Conservation (phyloP, 2,797 vertebrate species). For the Anguilla pacifica region DNA sequence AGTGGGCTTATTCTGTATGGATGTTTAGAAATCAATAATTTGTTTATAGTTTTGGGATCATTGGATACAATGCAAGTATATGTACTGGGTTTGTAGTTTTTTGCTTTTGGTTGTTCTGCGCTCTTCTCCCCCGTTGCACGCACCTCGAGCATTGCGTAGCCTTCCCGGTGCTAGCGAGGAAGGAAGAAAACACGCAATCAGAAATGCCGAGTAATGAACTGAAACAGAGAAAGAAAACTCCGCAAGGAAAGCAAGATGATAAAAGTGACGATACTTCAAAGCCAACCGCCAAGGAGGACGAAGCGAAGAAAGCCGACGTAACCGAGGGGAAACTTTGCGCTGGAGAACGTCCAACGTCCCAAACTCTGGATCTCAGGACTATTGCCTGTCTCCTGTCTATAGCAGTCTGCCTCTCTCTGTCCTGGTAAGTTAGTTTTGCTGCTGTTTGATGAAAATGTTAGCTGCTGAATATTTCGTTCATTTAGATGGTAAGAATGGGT, state of each 20-base stretch:
- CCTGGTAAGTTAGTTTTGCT: slow-evolving; percentile 60
- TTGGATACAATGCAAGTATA: neutral
- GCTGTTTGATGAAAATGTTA: neutral
- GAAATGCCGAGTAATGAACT: slow-evolving; percentile 68
- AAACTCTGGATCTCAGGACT: slow-evolving; percentile 54
- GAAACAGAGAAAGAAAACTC: slow-evolving; percentile 68
- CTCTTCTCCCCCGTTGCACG: neutral
- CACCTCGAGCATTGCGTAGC: neutral
- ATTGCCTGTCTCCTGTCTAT: slow-evolving; percentile 62
- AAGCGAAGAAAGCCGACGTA: slow-evolving; percentile 26
- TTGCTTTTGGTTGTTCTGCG: neutral
- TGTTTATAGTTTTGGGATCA: neutral
- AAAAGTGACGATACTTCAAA: slow-evolving; percentile 41
- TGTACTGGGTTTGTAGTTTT: neutral
- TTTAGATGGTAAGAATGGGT: neutral
- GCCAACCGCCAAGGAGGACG: slow-evolving; percentile 44
- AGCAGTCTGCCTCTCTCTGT: slow-evolving; percentile 55
- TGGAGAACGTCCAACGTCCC: slow-evolving; percentile 26
- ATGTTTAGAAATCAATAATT: neutral
- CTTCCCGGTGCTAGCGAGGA: neutral
- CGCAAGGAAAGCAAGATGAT: slow-evolving; percentile 45
- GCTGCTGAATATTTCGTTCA: neutral
- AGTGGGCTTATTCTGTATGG: neutral
- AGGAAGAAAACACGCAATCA: neutral
- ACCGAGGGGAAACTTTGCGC: slow-evolving; percentile 18